These are phyloP conservation scores for Gila robusta DNA, from an alignment of 2,797 vertebrate species.

Conservation along the genomic window DNA sequence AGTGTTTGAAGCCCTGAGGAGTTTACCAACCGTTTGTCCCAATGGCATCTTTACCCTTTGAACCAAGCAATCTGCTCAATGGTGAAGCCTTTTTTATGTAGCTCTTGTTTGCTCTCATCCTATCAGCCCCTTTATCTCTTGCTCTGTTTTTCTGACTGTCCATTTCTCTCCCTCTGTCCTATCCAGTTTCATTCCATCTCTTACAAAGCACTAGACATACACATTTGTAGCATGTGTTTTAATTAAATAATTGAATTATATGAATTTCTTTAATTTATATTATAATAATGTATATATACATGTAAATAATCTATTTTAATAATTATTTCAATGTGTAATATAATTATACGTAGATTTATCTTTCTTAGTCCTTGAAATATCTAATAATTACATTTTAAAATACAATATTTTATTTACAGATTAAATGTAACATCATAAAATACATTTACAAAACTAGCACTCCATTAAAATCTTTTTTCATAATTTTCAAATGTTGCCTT, in stretches of 20 bases:
- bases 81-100: constrained; percentile 14
- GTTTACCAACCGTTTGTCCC: constrained; percentile 43
- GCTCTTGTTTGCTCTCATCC: constrained; percentile 41
- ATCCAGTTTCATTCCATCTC: constrained; percentile 9
- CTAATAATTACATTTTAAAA: not conserved
- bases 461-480: no score
- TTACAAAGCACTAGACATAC: not conserved
- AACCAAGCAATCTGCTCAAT: constrained; percentile 49
- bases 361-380: not conserved
- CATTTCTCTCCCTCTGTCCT: not conserved
- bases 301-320: not conserved
- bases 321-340: not conserved
- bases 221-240: not conserved
- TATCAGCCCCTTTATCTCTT: constrained; percentile 23
- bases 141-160: not conserved
- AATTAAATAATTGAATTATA: not conserved
- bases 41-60: constrained; percentile 46
- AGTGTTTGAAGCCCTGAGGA: constrained; percentile 49
- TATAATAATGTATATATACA: not conserved
- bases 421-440: not conserved
- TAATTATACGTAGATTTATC: not conserved
- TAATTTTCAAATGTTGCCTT: not conserved
- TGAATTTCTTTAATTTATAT: not conserved
- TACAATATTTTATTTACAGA: not conserved
- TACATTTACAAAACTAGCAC: not conserved